phyloP scores from a whole-genome alignment of 2,113 vertebrate species.

The Ameiurus melas region DNA sequence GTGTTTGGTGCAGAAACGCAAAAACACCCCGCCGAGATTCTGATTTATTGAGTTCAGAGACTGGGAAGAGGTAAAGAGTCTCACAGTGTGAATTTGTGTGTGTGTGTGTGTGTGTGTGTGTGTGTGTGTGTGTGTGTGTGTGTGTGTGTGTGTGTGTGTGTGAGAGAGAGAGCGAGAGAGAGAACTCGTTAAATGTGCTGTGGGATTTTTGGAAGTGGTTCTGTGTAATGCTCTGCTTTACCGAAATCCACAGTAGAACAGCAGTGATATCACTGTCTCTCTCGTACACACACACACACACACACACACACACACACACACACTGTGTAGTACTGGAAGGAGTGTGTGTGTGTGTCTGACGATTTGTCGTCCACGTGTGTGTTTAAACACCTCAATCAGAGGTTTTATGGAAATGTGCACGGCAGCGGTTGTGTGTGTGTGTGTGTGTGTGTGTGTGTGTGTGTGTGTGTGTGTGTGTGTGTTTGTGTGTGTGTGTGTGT shows the following conservation, averaged over 20 bases:
- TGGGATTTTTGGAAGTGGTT: neutral
- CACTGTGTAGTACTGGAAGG: neutral
- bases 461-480: neutral
- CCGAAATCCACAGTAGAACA: neutral
- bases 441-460: neutral
- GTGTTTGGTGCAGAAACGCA: neutral
- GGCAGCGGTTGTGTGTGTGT: neutral
- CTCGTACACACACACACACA: neutral
- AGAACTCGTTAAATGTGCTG: neutral
- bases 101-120: slow-evolving; percentile 19
- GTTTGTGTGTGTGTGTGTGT: too few species aligned
- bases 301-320: slow-evolving; percentile 10
- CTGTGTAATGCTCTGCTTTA: neutral
- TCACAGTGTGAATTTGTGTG: neutral
- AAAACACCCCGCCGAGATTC: neutral
- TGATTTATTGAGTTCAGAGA: slow-evolving; percentile 14
- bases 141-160: slow-evolving; percentile 17
- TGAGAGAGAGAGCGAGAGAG: neutral
- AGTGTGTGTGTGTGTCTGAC: neutral
- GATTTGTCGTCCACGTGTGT: neutral
- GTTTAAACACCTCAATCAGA: neutral
- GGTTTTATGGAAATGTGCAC: neutral
- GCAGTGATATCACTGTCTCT: neutral
- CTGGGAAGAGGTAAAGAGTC: neutral
- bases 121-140: slow-evolving; percentile 7